Conservation (phyloP, 2,797 vertebrate genomes). For the Oryzias dopingdopingensis region DNA sequence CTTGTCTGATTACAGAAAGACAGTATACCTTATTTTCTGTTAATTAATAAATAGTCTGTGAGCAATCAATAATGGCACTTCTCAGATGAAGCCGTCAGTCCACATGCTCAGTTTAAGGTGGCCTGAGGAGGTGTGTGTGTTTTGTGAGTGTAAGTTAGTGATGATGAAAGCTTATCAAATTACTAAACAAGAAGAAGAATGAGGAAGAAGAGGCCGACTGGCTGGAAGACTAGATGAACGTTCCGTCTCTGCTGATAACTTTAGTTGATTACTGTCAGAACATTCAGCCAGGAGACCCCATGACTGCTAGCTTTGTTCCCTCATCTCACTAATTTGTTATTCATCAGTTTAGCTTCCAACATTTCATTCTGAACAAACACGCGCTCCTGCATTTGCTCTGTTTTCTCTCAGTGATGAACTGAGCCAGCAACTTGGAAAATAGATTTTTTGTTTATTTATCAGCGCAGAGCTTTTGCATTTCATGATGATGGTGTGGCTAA, state of each 20-base stretch:
- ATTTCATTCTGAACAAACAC: constrained; percentile 42
- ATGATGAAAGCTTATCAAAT: constrained; percentile 9
- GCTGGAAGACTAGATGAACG: neutral
- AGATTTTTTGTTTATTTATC: constrained; percentile 60
- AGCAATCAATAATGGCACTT: constrained; percentile 47
- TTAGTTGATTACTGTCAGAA: constrained; percentile 29
- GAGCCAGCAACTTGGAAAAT: constrained; percentile 39
- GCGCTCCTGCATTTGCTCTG: constrained; percentile 19
- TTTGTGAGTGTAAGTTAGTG: neutral
- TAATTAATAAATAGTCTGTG: constrained; percentile 44
- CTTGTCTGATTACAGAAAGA: constrained; percentile 34
- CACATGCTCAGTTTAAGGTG: constrained; percentile 7
- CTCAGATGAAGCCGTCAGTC: constrained; percentile 36
- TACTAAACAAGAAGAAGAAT: constrained; percentile 11
- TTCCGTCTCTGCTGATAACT: constrained; percentile 22
- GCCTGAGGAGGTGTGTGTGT: constrained; percentile 13
- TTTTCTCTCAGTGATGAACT: constrained; percentile 48
- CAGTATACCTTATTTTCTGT: constrained; percentile 23
- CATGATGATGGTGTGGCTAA: neutral
- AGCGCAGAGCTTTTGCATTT: constrained; percentile 12
- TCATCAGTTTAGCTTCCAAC: constrained; percentile 23
- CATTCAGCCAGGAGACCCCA: constrained; percentile 14
- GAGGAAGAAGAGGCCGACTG: neutral
- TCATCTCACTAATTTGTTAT: constrained; percentile 36
- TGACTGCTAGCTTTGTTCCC: constrained; percentile 28